phyloP scores from a whole-genome alignment of 2,888 invertebrate species.

The Ectemnius lituratus region DNA sequence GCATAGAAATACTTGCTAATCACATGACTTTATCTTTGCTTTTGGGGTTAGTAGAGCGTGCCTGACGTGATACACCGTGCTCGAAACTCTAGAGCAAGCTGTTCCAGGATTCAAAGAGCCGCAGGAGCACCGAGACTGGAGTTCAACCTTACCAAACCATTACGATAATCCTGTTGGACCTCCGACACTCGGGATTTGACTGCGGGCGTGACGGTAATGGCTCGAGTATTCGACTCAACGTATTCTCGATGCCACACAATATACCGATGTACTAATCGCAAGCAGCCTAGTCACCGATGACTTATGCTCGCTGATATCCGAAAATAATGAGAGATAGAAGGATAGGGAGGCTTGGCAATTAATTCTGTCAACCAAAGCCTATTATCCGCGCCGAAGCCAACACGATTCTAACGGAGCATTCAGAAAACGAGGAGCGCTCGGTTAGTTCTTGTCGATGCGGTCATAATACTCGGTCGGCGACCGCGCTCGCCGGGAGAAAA shows the following conservation, averaged over 20 bases:
- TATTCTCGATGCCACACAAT: slow-evolving; percentile 9
- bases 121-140: slow-evolving; percentile 59
- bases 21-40: slow-evolving; percentile 3
- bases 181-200: slow-evolving; percentile 66
- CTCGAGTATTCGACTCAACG: slow-evolving; percentile 61
- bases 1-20: not conserved
- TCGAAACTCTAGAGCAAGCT: slow-evolving; percentile 22
- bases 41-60: slow-evolving; percentile 13
- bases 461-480: not conserved
- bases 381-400: no score
- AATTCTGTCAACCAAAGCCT: no score
- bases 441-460: slow-evolving; percentile 35
- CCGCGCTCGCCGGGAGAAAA: slow-evolving; percentile 21
- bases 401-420: not conserved
- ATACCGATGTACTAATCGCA: no score
- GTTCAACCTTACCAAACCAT: slow-evolving; percentile 71
- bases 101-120: slow-evolving; percentile 46
- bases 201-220: slow-evolving; percentile 61
- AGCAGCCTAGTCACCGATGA: no score
- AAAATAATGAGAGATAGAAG: not conserved
- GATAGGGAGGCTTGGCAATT: not conserved
- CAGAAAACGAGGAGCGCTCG: not conserved
- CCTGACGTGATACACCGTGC: not conserved
- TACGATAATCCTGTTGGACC: slow-evolving; percentile 75
- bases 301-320: no score